A percentile compares a stretch with the other conserved stretches of the same genome.
phyloP scores from a whole-genome alignment of 1,140 invertebrate genomes.

The Drosophila ercepeae region DNA sequence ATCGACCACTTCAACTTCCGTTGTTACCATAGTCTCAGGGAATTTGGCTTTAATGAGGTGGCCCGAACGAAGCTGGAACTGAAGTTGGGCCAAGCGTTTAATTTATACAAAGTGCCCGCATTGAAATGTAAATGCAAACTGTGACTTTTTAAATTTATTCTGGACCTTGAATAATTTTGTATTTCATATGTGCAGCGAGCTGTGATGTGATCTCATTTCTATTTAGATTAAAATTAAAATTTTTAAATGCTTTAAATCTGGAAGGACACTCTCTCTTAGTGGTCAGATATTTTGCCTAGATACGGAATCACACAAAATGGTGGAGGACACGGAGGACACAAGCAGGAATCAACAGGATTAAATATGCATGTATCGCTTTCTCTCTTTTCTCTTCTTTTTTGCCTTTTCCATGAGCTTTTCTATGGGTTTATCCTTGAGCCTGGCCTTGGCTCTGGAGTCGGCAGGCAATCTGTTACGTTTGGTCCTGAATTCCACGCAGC shows the following conservation, averaged over 20 bases:
- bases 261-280: neutral
- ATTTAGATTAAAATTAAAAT: conserved; percentile 4
- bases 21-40: conserved; percentile 10
- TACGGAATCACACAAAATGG: neutral
- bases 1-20: conserved; percentile 13
- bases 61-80: conserved; percentile 19
- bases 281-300: neutral
- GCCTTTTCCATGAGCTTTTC: conserved; percentile 37
- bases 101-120: conserved; percentile 21
- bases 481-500: conserved; percentile 59
- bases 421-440: conserved; percentile 37
- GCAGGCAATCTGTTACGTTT: conserved; percentile 56
- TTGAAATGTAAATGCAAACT: conserved; percentile 37
- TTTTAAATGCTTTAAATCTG: neutral
- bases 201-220: conserved; percentile 13
- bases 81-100: neutral
- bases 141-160: conserved; percentile 18
- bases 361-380: conserved; percentile 1
- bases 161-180: conserved; percentile 15
- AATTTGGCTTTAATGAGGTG: conserved; percentile 49
- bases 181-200: conserved; percentile 3
- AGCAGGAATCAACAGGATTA: conserved; percentile 16
- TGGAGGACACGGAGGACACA: neutral
- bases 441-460: conserved; percentile 19
- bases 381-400: neutral